phyloP scores from a whole-genome alignment of 2,888 invertebrate species.

The Yponomeuta plumbellus region DNA sequence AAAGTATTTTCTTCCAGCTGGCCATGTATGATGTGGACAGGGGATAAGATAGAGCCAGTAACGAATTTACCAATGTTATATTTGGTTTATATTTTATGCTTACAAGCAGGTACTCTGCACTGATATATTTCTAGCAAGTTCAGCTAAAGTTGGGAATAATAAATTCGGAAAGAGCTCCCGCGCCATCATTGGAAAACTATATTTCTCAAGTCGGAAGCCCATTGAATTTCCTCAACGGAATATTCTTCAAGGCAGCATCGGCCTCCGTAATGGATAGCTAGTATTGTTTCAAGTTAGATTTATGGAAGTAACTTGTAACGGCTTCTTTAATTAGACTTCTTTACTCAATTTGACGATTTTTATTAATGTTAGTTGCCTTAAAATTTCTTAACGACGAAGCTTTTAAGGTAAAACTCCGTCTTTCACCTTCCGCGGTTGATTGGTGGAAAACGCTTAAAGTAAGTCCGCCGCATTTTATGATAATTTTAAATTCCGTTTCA shows the following conservation, averaged over 20 bases:
- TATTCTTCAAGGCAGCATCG: slow-evolving; percentile 64
- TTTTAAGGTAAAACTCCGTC: neutral
- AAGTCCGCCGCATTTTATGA: too few relatives aligned
- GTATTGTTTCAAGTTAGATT: slow-evolving; percentile 49
- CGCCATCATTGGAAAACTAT: slow-evolving; percentile 67
- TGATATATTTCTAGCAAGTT: slow-evolving; percentile 47
- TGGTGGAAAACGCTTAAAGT: too few relatives aligned
- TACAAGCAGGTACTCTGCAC: slow-evolving; percentile 17
- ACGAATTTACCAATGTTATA: too few relatives aligned
- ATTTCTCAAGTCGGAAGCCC: slow-evolving; percentile 51
- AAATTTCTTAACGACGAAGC: neutral
- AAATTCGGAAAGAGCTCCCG: slow-evolving; percentile 49
- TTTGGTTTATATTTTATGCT: neutral
- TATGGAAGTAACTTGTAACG: slow-evolving; percentile 75
- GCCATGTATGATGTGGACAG: too few relatives aligned
- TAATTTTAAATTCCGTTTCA: too few relatives aligned
- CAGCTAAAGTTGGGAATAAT: slow-evolving; percentile 40
- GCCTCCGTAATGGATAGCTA: slow-evolving; percentile 63
- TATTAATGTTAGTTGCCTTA: slow-evolving; percentile 58
- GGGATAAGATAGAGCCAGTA: too few relatives aligned
- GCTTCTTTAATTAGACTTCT: slow-evolving; percentile 75
- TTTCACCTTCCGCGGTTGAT: too few relatives aligned
- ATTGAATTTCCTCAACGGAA: slow-evolving; percentile 65
- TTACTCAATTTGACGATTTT: slow-evolving; percentile 72
- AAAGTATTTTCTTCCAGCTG: too few relatives aligned